phyloP scores from a whole-genome alignment of 2,888 invertebrate genomes.

The Sarcophaga caerulescens region DNA sequence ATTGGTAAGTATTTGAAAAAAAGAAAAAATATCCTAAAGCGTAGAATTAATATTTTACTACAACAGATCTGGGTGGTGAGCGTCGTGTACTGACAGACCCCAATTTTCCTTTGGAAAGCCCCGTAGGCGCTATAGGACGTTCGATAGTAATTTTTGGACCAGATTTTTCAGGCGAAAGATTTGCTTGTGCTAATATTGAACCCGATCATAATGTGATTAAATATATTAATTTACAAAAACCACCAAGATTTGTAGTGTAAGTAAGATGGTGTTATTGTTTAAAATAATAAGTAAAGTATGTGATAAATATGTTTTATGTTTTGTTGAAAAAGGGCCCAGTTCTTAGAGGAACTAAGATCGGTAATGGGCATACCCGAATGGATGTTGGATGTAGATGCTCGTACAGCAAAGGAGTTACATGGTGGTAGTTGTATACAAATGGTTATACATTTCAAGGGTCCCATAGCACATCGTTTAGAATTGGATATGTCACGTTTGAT shows the following conservation, averaged over 20 bases:
- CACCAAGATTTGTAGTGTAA: constrained; percentile 94
- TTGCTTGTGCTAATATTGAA: constrained; percentile 95
- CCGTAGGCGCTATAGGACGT: constrained; percentile 89
- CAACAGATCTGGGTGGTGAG: constrained; percentile 86
- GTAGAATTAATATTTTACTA: not conserved
- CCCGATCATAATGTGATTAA: constrained; percentile 95
- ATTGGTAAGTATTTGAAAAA: constrained; percentile 82
- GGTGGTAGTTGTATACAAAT: constrained; percentile 91
- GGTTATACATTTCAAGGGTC: constrained; percentile 92
- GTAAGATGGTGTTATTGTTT: constrained; percentile 37
- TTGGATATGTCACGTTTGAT: constrained; percentile 88
- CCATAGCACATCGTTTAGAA: constrained; percentile 89
- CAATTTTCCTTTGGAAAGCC: constrained; percentile 92
- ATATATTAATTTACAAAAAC: constrained; percentile 92
- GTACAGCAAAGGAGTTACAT: constrained; percentile 89
- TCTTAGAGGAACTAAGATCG: constrained; percentile 89
- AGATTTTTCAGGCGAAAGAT: constrained; percentile 86
- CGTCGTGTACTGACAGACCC: constrained; percentile 91
- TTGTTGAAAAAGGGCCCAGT: constrained; percentile 86
- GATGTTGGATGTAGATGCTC: constrained; percentile 92
- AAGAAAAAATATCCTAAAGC: not conserved
- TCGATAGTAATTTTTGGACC: constrained; percentile 93
- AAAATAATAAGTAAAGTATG: not conserved
- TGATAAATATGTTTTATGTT: not conserved
- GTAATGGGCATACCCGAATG: constrained; percentile 94